These are phyloP conservation scores for Cotesia vestalis DNA, from an alignment of 1,140 invertebrate species.

Conservation along the genomic window DNA sequence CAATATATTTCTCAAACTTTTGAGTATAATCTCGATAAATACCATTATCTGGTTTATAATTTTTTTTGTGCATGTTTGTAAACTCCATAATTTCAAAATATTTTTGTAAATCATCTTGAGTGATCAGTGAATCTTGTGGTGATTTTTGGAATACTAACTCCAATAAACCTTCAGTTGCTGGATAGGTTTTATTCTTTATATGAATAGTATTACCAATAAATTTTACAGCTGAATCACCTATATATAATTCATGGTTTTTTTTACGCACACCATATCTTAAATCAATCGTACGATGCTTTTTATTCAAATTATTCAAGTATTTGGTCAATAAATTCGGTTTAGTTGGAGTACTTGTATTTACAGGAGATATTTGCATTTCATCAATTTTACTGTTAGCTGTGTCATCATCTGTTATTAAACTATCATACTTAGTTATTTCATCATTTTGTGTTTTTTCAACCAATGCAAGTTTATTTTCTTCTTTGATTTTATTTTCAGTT, in stretches of 20 bases:
- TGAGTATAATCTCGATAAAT: not conserved
- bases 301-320: too few relatives aligned
- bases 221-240: slow-evolving; percentile 19
- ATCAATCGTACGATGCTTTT: too few relatives aligned
- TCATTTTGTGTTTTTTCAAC: too few relatives aligned
- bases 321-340: too few relatives aligned
- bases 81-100: slow-evolving; percentile 14
- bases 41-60: not conserved
- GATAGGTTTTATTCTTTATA: too few relatives aligned
- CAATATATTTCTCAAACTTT: not conserved
- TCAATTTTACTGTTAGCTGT: too few relatives aligned
- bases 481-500: too few relatives aligned
- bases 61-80: slow-evolving; percentile 18
- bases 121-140: slow-evolving; percentile 1
- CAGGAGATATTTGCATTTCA: too few relatives aligned
- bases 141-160: slow-evolving; percentile 26
- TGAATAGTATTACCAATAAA: not conserved
- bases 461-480: too few relatives aligned
- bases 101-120: slow-evolving; percentile 9
- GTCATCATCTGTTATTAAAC: too few relatives aligned
- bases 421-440: too few relatives aligned
- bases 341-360: too few relatives aligned
- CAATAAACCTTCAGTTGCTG: not conserved
- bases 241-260: slow-evolving; percentile 12
- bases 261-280: not conserved